These are phyloP conservation scores for Bellardia pandia DNA, from an alignment of 2,888 invertebrate genomes.

Conservation along the genomic window DNA sequence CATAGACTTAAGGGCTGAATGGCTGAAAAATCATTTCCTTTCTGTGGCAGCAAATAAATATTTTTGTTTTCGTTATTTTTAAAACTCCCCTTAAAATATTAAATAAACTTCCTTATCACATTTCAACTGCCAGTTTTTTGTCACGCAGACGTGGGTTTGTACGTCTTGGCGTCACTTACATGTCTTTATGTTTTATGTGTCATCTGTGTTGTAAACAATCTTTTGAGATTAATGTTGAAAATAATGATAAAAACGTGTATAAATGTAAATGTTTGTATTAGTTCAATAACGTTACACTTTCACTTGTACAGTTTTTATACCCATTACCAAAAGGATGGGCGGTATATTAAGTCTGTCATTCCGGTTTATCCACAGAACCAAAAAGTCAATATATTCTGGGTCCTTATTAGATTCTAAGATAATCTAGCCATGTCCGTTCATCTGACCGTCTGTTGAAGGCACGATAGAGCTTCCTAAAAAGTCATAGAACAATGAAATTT, in stretches of 20 bases:
- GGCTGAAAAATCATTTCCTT: not conserved
- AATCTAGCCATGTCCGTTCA: no score
- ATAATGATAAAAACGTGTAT: slow-evolving; percentile 29
- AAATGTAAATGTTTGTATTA: slow-evolving; percentile 56
- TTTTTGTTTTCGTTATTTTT: not conserved
- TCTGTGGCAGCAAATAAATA: not conserved
- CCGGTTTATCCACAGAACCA: no score
- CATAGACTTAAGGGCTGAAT: not conserved
- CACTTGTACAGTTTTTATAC: not conserved
- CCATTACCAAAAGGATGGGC: no score
- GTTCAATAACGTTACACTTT: slow-evolving; percentile 31
- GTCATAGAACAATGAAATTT: no score
- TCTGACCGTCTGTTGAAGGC: no score
- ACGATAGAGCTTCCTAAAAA: no score
- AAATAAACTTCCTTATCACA: not conserved
- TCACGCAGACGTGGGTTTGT: not conserved
- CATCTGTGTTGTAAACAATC: slow-evolving; percentile 2
- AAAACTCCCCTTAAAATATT: not conserved
- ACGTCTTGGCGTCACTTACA: slow-evolving; percentile 2
- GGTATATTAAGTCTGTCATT: no score
- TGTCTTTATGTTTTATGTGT: not conserved
- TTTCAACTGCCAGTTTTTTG: not conserved
- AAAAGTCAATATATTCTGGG: no score
- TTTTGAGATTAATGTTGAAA: slow-evolving; percentile 6
- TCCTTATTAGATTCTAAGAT: no score